Base-by-base conservation (phyloP, 2,888 invertebrate genomes). In the Dryobotodes eremita region DNA sequence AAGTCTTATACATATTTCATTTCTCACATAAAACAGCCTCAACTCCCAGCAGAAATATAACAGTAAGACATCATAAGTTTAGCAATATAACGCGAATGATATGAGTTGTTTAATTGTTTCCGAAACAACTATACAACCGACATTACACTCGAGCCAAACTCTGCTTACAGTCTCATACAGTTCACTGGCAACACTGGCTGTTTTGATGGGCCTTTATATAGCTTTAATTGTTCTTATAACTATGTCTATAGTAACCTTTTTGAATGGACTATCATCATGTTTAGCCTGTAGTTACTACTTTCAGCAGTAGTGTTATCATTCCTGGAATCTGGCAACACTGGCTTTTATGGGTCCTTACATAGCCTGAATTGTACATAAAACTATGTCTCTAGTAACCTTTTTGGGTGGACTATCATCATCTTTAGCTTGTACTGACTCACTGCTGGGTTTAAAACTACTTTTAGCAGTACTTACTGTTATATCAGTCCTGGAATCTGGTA, bases 41-140 rank as follows among this genome's bases (percentile, higher is more conserved):
- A 83, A 79, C 59, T 75, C 59, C 75, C 66, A 70, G 42, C 31
- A 82, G 82, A 79, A 74, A 68, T 77, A 79, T 80, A 79, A 77
- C 69, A 73, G 42, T 65, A 77, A 86, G 77, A 73, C 77, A 83
- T 80, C 75, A 81, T 70, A 88, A 87, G 85, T 87, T 88, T 87
- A 75, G 86, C 80, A 81, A 89, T 88, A 86, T 81, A 84, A 84
- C 77, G 77, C 62, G 78, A 79, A 86, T 81, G 64, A 85, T 82
- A 82, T 77, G 66, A 87, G 85, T 88, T 82, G 80, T 87, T 79
- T 86, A 86, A 84, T 86, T 86, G 84, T 84, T 87, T 79, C 77
- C 78, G 71, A 72, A 84, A 87, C 84, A 86, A 86, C 84, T 87
- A 82, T 73, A 82, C 77, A 82, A 72, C 83, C 82, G 62, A 68